Conservation (phyloP, 2,113 vertebrate species). For the human (Homo sapiens) region DNA sequence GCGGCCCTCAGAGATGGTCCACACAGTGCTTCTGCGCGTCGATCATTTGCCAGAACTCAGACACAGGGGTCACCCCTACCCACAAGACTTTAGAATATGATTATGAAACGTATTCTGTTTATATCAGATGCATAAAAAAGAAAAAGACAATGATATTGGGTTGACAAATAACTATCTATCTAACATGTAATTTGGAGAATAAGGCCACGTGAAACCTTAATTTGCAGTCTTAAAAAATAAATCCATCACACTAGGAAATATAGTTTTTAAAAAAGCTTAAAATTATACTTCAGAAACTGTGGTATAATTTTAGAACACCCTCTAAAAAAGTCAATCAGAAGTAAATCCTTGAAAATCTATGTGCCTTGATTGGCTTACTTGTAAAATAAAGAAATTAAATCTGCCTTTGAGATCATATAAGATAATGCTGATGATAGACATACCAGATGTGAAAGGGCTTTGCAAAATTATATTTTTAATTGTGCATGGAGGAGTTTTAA, state of each 20-base stretch:
- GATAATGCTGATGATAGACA: neutral
- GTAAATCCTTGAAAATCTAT: slow-evolving; percentile 12
- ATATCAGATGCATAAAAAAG: neutral
- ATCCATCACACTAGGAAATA: neutral
- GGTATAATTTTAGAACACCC: neutral
- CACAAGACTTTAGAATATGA: neutral
- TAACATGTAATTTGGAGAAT: neutral
- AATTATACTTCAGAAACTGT: neutral
- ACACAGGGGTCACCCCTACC: fast-evolving
- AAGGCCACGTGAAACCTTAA: neutral
- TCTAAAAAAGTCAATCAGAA: neutral
- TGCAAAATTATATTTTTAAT: neutral
- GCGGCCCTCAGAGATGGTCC: neutral
- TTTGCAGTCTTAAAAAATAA: neutral
- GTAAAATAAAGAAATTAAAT: slow-evolving; percentile 8
- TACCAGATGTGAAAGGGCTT: neutral
- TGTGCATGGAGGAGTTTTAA: neutral
- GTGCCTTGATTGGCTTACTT: neutral
- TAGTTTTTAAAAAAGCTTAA: neutral
- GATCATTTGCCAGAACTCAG: neutral
- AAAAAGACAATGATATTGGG: neutral
- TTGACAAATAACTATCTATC: neutral
- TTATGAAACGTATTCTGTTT: too few species aligned
- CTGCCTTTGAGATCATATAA: neutral
- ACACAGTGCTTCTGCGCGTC: neutral